Percentiles rank a stretch among this genome's conserved stretches.
Conservation (phyloP, 2,888 invertebrate genomes). For the Trilocha varians region DNA sequence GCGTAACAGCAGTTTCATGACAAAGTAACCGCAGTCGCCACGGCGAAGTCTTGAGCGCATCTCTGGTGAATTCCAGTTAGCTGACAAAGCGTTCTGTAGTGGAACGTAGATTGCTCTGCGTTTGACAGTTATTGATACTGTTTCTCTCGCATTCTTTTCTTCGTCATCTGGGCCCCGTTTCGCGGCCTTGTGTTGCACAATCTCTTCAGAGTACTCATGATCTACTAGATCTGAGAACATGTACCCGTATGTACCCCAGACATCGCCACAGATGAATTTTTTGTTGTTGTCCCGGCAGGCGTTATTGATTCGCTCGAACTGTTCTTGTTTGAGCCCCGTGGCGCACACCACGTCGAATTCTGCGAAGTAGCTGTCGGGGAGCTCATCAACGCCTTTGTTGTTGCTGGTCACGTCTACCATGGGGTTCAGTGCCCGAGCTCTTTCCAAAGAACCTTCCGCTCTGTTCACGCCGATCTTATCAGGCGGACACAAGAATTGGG, state of each 20-base stretch:
- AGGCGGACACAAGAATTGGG: conserved; percentile 88
- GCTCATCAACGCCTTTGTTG: conserved; percentile 74
- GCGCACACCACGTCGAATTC: conserved; percentile 89
- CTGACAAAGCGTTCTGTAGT: conserved; percentile 78
- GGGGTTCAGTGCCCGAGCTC: conserved; percentile 91
- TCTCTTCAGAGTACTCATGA: conserved; percentile 76
- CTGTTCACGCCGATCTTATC: conserved; percentile 86
- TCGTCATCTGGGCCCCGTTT: conserved; percentile 74
- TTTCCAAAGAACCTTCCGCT: conserved; percentile 84
- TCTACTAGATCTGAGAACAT: conserved; percentile 90
- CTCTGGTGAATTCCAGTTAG: conserved; percentile 75
- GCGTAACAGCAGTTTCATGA: conserved; percentile 80
- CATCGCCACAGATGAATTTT: conserved; percentile 92
- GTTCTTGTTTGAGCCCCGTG: conserved; percentile 80
- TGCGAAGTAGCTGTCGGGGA: conserved; percentile 80
- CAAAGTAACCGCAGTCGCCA: conserved; percentile 81
- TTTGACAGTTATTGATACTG: conserved; percentile 76
- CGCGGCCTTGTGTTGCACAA: conserved; percentile 59
- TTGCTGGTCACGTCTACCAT: conserved; percentile 89
- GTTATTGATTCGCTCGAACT: conserved; percentile 82
- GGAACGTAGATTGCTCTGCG: conserved; percentile 77
- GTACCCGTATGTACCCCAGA: conserved; percentile 95
- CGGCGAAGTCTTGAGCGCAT: conserved; percentile 76
- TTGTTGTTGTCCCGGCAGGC: conserved; percentile 82
- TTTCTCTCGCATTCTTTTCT: conserved; percentile 61